Evolutionary conservation across 1,140 invertebrate species (phyloP), one percentile per base, ranked within the genome.

Genomic region (Musca domestica): DNA sequence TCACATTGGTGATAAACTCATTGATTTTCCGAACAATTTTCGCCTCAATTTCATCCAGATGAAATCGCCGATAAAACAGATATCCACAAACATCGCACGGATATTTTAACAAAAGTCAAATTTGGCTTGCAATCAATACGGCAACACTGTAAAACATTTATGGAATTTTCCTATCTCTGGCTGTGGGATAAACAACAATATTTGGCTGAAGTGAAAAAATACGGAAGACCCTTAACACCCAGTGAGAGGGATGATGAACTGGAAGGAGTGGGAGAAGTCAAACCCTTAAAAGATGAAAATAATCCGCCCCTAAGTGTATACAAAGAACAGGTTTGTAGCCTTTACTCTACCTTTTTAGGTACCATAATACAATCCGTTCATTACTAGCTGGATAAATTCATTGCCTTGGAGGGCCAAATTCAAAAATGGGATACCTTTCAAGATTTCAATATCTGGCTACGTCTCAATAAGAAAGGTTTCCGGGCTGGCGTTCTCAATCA

Each of bases 401-500:
- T 76, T 61, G 74, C 73, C 22, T 23, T 76, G 48, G 69, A 76
- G 27, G 72, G 70, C 6, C 70, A 75, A 66, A 67, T 77, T 1
- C 64, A 71, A 0, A 71, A 70, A 0, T 77, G 76, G 74, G 77
- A 76, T 9, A 68, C 56, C 0, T 71, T 56, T 52, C 70, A 73
- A 20, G 73, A 72, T 19, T 86, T 92, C 74, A 85, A 87, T 30
- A 80, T 83, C 17, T 92, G 91, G 88, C 83, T 93, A 23, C 81
- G 84, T 58, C 77, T 93, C 0, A 87, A 93, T 74, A 80, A 88
- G 19, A 84, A 78, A 54, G 86, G 87, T 27, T 91, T 93, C 72
- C 91, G 92, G 72, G 85, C 88, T 65, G 82, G 83, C 49, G 82
- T 94, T 1, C 84, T 93, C 15, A 88, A 88, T 73, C 85, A 85